Conservation (phyloP, 1,140 invertebrate species). For the Drosophila willistoni region DNA sequence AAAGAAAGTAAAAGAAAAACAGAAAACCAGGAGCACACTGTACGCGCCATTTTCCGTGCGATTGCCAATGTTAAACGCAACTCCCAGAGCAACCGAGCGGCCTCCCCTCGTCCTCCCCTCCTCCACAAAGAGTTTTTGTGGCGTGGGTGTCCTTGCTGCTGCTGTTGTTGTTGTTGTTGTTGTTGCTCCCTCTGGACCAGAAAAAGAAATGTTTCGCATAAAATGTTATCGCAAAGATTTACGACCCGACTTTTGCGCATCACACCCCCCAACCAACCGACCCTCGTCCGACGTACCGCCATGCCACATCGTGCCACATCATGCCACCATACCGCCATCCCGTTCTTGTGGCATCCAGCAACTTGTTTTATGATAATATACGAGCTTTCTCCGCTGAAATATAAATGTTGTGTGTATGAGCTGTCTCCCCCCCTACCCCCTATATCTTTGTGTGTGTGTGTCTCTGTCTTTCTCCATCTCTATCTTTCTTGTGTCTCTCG, state of each 20-base stretch:
- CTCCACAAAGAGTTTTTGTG: constrained; percentile 11
- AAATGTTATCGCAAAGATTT: constrained; percentile 84
- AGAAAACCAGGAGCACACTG: constrained; percentile 67
- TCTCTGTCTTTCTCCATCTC: constrained; percentile 19
- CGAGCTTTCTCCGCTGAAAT: constrained; percentile 83
- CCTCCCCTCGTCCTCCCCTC: background rate
- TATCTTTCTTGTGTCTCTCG: constrained; percentile 34
- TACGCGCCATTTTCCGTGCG: constrained; percentile 79
- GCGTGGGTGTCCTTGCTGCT: constrained; percentile 67
- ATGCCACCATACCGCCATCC: constrained; percentile 14
- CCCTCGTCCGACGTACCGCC: constrained; percentile 9
- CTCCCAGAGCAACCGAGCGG: constrained; percentile 63
- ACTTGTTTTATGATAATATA: constrained; percentile 83
- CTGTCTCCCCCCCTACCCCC: constrained; percentile 38
- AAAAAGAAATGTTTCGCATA: constrained; percentile 84
- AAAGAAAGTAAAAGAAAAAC: background rate
- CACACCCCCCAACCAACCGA: constrained; percentile 52
- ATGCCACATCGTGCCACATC: background rate
- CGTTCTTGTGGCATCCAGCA: constrained; percentile 61
- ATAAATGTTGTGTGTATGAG: constrained; percentile 80
- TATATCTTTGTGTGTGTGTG: constrained; percentile 31
- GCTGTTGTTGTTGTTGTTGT: constrained; percentile 34
- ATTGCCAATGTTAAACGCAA: constrained; percentile 76
- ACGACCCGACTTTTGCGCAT: constrained; percentile 84
- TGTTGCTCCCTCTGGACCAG: constrained; percentile 78